Evolutionary conservation across 2,113 vertebrate species (phyloP).

Genomic region (Oreotrochilus melanogaster): DNA sequence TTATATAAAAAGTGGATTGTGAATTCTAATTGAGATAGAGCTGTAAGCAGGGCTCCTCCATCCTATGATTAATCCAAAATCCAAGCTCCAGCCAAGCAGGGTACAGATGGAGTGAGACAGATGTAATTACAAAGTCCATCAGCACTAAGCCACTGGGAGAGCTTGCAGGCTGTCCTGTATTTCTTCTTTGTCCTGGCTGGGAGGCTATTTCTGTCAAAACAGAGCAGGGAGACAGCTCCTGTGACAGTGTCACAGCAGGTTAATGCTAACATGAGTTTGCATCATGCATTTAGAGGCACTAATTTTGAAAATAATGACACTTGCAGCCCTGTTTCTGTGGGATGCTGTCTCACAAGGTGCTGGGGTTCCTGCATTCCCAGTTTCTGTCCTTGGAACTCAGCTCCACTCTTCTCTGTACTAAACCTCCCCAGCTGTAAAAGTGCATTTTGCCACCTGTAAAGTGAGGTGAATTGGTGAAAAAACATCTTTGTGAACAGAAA

Average conservation of each 20-base stretch:
- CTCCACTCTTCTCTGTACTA: background rate
- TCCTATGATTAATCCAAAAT: slow-evolving; percentile 45
- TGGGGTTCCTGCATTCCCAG: background rate
- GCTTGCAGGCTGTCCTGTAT: slow-evolving; percentile 2
- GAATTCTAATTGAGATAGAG: slow-evolving; percentile 51
- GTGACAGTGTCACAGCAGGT: background rate
- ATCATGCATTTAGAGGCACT: background rate
- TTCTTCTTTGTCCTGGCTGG: background rate
- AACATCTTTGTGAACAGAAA: background rate
- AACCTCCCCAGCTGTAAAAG: background rate
- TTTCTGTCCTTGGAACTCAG: background rate
- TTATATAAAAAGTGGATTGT: slow-evolving; percentile 15
- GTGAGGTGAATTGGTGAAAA: background rate
- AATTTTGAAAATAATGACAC: background rate
- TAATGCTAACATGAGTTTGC: background rate
- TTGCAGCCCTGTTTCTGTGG: background rate
- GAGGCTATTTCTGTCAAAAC: slow-evolving; percentile 29
- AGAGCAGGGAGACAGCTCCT: background rate
- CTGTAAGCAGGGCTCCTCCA: background rate
- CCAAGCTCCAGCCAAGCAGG: background rate
- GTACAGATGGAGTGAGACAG: slow-evolving; percentile 26
- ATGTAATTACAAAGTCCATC: slow-evolving; percentile 58
- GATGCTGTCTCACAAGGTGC: background rate
- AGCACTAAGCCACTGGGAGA: slow-evolving; percentile 30
- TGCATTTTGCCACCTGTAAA: background rate